A percentile compares a stretch with the other conserved stretches of the same genome.
phyloP scores from a whole-genome alignment of 2,888 invertebrate genomes.

The Drosophila falleni region DNA sequence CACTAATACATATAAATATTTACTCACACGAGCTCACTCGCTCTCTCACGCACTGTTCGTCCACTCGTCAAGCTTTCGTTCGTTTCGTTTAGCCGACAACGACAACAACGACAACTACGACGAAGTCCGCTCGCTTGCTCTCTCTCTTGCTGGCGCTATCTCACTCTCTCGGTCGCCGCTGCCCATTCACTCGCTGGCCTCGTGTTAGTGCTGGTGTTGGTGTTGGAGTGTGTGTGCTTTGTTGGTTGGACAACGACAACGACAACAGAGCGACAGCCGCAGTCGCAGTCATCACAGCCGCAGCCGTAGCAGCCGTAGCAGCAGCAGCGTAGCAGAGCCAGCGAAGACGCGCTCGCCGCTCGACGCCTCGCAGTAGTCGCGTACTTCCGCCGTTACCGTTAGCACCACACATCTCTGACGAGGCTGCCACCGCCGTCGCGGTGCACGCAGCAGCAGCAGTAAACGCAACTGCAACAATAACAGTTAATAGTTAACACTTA shows the following conservation, averaged over 20 bases:
- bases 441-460: slow-evolving; percentile 66
- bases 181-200: slow-evolving; percentile 61
- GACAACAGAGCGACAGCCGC: slow-evolving; percentile 59
- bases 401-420: slow-evolving; percentile 76
- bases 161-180: slow-evolving; percentile 26
- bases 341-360: slow-evolving; percentile 79
- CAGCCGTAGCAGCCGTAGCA: slow-evolving; percentile 54
- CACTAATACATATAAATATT: slow-evolving; percentile 28
- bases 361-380: slow-evolving; percentile 76
- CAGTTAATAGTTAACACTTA: slow-evolving; percentile 48
- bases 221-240: slow-evolving; percentile 55
- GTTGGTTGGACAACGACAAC: slow-evolving; percentile 64
- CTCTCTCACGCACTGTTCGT: slow-evolving; percentile 58
- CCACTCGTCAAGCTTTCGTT: slow-evolving; percentile 69
- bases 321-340: slow-evolving; percentile 63
- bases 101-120: slow-evolving; percentile 28
- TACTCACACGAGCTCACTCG: slow-evolving; percentile 15
- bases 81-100: slow-evolving; percentile 54
- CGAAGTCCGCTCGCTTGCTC: slow-evolving; percentile 51
- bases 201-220: slow-evolving; percentile 45
- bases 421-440: slow-evolving; percentile 72
- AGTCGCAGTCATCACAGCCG: slow-evolving; percentile 48
- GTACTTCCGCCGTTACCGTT: slow-evolving; percentile 80
- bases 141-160: slow-evolving; percentile 8
- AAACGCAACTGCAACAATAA: slow-evolving; percentile 47